A percentile compares a stretch with the other conserved stretches of the same genome.
Evolutionary conservation across 2,797 vertebrate genomes (phyloP).

Genomic region (Capromys pilorides): DNA sequence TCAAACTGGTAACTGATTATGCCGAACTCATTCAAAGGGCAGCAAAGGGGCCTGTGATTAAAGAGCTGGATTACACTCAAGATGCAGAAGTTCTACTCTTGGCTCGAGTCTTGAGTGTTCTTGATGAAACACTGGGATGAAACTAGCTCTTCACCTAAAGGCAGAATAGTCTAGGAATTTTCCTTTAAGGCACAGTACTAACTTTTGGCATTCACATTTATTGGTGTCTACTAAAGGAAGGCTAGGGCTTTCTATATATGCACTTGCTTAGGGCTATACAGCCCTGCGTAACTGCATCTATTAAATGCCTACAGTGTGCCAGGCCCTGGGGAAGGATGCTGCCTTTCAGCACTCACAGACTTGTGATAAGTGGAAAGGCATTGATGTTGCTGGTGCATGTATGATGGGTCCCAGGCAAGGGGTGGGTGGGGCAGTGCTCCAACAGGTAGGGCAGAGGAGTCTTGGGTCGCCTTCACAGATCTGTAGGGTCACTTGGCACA

Average conservation of each 20-base stretch:
- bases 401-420: neutral
- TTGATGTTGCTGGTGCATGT: neutral
- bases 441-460: neutral
- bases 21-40: neutral
- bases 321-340: neutral
- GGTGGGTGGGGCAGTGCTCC: neutral
- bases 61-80: neutral
- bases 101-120: neutral
- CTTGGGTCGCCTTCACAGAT: neutral
- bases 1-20: neutral
- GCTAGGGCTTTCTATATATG: neutral
- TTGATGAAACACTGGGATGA: neutral
- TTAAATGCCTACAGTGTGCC: neutral
- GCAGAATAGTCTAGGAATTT: neutral
- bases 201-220: neutral
- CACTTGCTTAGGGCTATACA: neutral
- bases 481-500: neutral
- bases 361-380: neutral
- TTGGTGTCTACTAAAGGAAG: neutral
- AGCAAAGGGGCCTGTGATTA: neutral
- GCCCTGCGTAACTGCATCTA: neutral
- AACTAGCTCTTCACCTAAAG: neutral
- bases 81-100: neutral
- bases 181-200: conserved; percentile 22
- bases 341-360: neutral